A percentile compares a stretch with the other conserved stretches of the same genome.
These are phyloP conservation scores for Caenorhabditis angaria DNA, from an alignment of 2,888 invertebrate species.

Conservation along the genomic window DNA sequence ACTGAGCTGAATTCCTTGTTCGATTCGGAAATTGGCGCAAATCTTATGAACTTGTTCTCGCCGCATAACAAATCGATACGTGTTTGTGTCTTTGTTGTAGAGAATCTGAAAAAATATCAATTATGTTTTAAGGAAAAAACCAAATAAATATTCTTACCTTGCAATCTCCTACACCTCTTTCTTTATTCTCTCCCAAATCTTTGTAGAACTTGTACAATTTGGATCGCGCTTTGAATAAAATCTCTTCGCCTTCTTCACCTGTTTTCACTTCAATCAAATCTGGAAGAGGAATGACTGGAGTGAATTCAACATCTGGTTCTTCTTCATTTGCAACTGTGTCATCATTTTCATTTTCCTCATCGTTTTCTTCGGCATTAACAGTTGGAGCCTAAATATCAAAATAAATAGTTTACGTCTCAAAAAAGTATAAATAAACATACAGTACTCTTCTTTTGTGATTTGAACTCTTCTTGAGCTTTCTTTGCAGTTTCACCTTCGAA, in stretches of 20 bases:
- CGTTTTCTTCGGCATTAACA: background rate
- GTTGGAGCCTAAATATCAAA: background rate
- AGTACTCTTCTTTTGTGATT: constrained; percentile 43
- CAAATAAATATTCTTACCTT: constrained; percentile 68
- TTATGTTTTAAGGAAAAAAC: background rate
- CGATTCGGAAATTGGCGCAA: constrained; percentile 70
- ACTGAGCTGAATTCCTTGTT: constrained; percentile 75
- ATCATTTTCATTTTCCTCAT: constrained; percentile 20
- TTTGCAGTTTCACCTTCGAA: constrained; percentile 38
- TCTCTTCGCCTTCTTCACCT: constrained; percentile 71
- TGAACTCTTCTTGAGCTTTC: constrained; percentile 49
- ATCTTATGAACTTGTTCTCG: constrained; percentile 80
- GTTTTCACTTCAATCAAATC: constrained; percentile 69
- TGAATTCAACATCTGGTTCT: constrained; percentile 66
- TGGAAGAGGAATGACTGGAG: constrained; percentile 70
- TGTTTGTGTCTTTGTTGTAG: constrained; percentile 79
- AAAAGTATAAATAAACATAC: constrained; percentile 4
- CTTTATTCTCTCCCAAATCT: constrained; percentile 73
- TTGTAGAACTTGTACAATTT: constrained; percentile 73
- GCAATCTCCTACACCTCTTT: constrained; percentile 75
- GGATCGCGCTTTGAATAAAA: constrained; percentile 72
- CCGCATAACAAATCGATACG: constrained; percentile 84
- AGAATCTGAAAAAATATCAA: constrained; percentile 61
- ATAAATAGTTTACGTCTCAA: background rate
- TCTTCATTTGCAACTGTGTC: constrained; percentile 48